Percentiles rank a stretch among this genome's conserved stretches.
These are phyloP conservation scores for Gastracanthus pulcherrimus DNA, from an alignment of 2,888 invertebrate species.

Conservation along the genomic window DNA sequence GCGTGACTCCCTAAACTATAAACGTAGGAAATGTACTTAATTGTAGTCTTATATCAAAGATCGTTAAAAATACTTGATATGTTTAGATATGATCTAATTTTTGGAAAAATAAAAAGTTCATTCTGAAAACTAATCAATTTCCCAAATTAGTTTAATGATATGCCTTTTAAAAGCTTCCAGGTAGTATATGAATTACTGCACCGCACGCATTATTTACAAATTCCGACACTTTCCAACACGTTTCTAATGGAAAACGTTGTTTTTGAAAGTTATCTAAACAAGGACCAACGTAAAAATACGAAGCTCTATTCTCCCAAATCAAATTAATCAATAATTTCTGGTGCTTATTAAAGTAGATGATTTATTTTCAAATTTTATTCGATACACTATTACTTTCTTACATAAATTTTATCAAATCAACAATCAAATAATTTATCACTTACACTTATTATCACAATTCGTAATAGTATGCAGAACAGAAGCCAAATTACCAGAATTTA, in stretches of 20 bases:
- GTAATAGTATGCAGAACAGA: too few relatives aligned
- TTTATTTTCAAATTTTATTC: too few relatives aligned
- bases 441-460: too few relatives aligned
- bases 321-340: too few relatives aligned
- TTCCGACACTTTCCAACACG: too few relatives aligned
- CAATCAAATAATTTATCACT: too few relatives aligned
- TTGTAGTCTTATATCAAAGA: background rate
- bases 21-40: background rate
- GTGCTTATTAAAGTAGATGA: too few relatives aligned
- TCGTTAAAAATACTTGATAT: background rate
- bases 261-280: background rate
- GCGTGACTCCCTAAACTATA: background rate
- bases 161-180: background rate
- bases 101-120: background rate
- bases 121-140: background rate
- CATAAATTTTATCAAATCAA: too few relatives aligned
- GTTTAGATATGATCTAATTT: background rate
- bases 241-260: background rate
- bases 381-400: too few relatives aligned
- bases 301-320: background rate
- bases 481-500: too few relatives aligned
- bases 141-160: background rate
- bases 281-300: background rate
- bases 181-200: background rate
- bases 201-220: background rate